These are phyloP conservation scores for Chironomus riparius DNA, from an alignment of 2,888 invertebrate genomes.

Conservation along the genomic window DNA sequence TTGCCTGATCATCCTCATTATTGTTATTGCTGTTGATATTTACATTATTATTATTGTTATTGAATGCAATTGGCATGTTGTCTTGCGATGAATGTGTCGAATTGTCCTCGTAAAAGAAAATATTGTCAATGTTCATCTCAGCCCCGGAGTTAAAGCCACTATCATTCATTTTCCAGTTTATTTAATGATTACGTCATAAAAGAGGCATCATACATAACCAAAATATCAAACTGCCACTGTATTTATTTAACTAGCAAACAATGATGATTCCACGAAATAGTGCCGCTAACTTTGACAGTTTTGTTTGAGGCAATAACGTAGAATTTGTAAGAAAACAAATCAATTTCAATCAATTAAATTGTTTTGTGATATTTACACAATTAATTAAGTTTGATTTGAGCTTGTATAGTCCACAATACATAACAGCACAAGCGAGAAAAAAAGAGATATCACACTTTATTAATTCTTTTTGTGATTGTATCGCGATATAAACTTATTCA, in stretches of 20 bases:
- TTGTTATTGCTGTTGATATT: neutral
- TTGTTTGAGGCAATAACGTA: neutral
- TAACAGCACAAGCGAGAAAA: neutral
- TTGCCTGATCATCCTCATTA: neutral
- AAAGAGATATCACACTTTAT: neutral
- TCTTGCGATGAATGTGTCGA: neutral
- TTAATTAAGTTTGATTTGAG: neutral
- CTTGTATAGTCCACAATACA: neutral
- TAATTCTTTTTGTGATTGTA: too few species aligned
- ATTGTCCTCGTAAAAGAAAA: constrained; percentile 24
- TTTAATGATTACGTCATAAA: neutral
- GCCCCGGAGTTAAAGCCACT: neutral
- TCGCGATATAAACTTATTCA: neutral
- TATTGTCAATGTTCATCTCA: constrained; percentile 9
- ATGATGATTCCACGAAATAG: neutral
- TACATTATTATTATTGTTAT: neutral
- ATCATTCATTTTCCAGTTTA: neutral
- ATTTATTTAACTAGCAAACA: neutral
- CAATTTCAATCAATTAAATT: neutral
- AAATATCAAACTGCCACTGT: neutral
- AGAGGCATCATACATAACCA: neutral
- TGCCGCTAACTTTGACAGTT: neutral
- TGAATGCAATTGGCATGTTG: neutral
- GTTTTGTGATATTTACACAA: neutral
- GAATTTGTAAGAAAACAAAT: neutral